Evolutionary conservation across 2,113 vertebrate genomes (phyloP).

Genomic region (Crocuta crocuta): DNA sequence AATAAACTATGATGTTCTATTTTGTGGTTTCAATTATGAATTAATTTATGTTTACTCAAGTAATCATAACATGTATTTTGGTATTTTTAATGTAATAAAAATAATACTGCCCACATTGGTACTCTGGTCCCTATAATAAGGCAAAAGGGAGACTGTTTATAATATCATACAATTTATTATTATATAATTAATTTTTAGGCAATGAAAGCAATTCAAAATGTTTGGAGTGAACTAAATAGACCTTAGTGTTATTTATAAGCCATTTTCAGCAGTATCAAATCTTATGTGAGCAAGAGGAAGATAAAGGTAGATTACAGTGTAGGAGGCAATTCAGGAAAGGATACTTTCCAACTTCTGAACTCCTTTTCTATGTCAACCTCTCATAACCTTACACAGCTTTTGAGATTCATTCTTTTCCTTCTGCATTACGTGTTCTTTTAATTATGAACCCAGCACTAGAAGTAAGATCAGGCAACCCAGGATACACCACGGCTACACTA

Average conservation of each 20-base stretch:
- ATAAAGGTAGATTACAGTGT: neutral
- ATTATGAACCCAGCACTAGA: neutral
- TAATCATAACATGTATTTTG: constrained; percentile 21
- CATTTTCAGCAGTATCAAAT: neutral
- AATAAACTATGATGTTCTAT: neutral
- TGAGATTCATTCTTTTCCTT: constrained; percentile 23
- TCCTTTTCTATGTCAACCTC: neutral
- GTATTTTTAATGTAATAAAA: constrained; percentile 42
- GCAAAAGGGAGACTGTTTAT: neutral
- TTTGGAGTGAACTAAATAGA: neutral
- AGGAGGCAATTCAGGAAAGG: neutral
- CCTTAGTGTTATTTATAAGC: neutral
- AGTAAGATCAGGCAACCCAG: neutral
- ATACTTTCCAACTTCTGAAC: neutral
- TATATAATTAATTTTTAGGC: neutral
- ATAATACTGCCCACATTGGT: neutral
- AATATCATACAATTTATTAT: neutral
- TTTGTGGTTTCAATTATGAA: constrained; percentile 38
- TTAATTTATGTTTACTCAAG: neutral
- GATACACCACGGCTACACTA: neutral
- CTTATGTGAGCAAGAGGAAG: neutral
- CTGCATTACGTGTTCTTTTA: neutral
- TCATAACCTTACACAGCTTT: constrained; percentile 7
- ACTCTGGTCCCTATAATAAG: neutral
- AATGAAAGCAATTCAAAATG: constrained; percentile 35